Evolutionary conservation across 2,797 vertebrate genomes (phyloP).

Genomic region (Alectoris magna): DNA sequence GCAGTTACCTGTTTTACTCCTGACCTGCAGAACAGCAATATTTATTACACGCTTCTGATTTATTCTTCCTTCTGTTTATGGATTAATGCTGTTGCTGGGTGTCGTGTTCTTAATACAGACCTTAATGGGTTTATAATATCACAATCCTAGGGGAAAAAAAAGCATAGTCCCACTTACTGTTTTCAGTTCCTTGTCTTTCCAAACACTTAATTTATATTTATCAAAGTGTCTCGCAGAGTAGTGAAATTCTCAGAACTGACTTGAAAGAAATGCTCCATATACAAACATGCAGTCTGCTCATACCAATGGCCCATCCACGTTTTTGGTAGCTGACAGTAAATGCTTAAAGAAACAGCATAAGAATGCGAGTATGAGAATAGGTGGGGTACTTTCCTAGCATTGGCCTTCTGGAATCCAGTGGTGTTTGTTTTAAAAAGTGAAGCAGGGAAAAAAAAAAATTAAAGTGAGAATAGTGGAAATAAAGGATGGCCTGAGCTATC

Average conservation of each 20-base stretch:
- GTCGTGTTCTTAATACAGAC: neutral
- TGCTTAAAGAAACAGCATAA: neutral
- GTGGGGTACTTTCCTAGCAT: neutral
- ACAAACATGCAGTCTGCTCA: neutral
- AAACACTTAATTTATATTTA: neutral
- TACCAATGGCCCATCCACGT: neutral
- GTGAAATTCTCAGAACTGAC: neutral
- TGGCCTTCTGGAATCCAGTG: constrained; percentile 14
- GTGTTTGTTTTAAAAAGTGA: constrained; percentile 40
- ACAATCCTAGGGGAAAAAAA: neutral
- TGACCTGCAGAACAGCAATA: neutral
- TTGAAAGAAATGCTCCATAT: neutral
- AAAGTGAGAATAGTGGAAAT: neutral
- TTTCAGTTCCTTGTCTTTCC: neutral
- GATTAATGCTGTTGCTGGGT: neutral
- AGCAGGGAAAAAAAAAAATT: constrained; percentile 5
- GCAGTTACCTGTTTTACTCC: neutral
- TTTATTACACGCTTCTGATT: neutral
- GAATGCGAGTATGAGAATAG: neutral
- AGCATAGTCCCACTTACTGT: neutral
- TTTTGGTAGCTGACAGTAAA: neutral
- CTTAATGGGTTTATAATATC: neutral
- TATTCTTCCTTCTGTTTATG: neutral
- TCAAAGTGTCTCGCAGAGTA: neutral
- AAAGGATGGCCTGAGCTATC: neutral